Evolutionary conservation across 2,113 vertebrate genomes (phyloP), one percentile per base, ranked within the genome.

Genomic region (Pogona vitticeps): DNA sequence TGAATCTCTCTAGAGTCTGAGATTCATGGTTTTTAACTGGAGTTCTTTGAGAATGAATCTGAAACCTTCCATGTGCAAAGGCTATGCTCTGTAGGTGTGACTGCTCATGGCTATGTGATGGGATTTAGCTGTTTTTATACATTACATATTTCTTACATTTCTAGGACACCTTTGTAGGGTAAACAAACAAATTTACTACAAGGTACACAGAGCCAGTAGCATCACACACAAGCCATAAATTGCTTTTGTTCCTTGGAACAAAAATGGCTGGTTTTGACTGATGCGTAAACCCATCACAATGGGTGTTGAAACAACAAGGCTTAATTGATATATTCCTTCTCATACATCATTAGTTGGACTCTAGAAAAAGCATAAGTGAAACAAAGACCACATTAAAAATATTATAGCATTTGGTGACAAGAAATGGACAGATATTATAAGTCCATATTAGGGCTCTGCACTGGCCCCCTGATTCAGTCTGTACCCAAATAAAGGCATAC

Each of bases 321-420:
- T 73, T 85, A 73, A 85, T 85, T 76, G 73, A 85, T 67, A 52
- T 46, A 52, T 85, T 77, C 58, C 20, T 85, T 67, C 56, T 85
- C 46, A 6, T 40, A 52, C 28, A 21, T 36, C 58, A 52, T 76
- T 76, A 67, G 36, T 31, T 77, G 31, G 70, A 23, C 2, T 46
- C 73, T 9, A 21, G 61, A 76, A 76, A 76, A 52, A 33, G 9
- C 40, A 85, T 59, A 6, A 83, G 28, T 38, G 70, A 73, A 33
- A 59, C 46, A 72, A 33, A 82, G 40, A 82, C 52, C 23, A 28
- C 9, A 76, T 6, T n/a, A 56, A 84, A 65, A 46, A n/a, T 17
- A 42, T 75, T 84, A 36, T 36, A 75, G 26, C 61, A 84, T 65
- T 59, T 23, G 28, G 18, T 83, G 18, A 31, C 56, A 61, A n/a